Base-by-base conservation (phyloP, 2,797 vertebrate species). In the Microtus agrestis region DNA sequence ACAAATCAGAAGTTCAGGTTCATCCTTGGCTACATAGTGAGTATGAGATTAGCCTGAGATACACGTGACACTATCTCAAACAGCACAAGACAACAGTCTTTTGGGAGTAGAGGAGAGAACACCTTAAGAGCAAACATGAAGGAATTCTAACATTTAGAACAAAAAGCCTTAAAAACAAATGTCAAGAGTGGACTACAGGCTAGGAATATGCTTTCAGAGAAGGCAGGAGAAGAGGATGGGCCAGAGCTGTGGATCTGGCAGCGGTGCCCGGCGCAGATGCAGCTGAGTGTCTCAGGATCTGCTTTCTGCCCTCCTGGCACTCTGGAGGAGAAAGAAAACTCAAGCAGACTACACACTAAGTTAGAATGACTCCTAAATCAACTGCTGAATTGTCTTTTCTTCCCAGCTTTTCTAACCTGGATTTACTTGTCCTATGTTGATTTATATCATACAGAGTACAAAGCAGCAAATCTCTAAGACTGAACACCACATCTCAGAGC, bases 401-500 rank as follows among this genome's bases (percentile, higher is more conserved):
- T 74, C 19, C 78, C 13, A 85, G 77, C 25, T 63, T 95, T 74
- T 69, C 81, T 73, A 51, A 76, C 46, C 84, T 69, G 48, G 87
- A 91, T 90, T 94, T 79, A 90, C 87, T 73, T 85, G 54, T 65
- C n/a, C 77, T 86, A 61, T 61, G 93, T 93, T 96, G 89, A 94
- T 40, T 93, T 94, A 89, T 7, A 63, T 3, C 10, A 61, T 65
- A 51, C 21, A 63, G 74, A 91, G 69, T n/a, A 94, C 51, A 92
- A 80, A 14, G 79, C 43, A 65, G 9, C 37, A 54, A 91, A 97
- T 91, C 87, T 91, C 69, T 10, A 79, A 77, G 94, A 77, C 40
- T 29, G 73, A 97, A 90, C 78, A 91, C 23, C 61, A 87, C 89
- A 89, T 94, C 95, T 94, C 0, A 93, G 91, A 95, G 92, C 19